Percentiles rank a stretch among this genome's conserved stretches.
Evolutionary conservation across 2,113 vertebrate species (phyloP).

Genomic region (Perccottus glenii): DNA sequence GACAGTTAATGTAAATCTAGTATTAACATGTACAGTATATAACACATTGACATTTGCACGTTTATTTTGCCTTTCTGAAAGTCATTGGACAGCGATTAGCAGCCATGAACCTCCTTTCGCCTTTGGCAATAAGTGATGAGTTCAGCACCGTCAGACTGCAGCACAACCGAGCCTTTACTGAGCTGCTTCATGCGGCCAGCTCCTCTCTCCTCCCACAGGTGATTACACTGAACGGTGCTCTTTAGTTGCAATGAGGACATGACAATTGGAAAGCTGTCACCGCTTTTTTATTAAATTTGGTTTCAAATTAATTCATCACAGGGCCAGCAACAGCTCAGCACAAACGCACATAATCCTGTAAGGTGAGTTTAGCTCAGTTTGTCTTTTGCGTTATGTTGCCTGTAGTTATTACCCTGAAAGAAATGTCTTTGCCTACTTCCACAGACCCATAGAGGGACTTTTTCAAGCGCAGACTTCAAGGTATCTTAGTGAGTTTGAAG

Average conservation of each 20-base stretch:
- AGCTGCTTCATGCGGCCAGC: constrained; percentile 83
- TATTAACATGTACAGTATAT: not conserved
- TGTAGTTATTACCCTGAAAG: not conserved
- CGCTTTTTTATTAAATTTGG: not conserved
- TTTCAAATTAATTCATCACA: constrained; percentile 36
- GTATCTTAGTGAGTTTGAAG: constrained; percentile 95
- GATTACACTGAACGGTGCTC: not conserved
- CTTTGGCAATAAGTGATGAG: constrained; percentile 91
- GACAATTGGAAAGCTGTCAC: not conserved
- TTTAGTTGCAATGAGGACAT: not conserved
- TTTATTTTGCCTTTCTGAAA: constrained; percentile 55
- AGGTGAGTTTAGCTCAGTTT: constrained; percentile 59
- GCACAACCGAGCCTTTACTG: constrained; percentile 91
- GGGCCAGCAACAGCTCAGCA: constrained; percentile 57
- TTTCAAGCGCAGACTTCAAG: constrained; percentile 93
- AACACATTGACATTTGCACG: not conserved
- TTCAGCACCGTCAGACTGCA: constrained; percentile 93
- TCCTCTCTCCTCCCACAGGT: constrained; percentile 78
- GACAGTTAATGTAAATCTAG: too few relatives aligned
- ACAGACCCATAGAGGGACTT: constrained; percentile 84
- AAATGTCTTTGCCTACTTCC: constrained; percentile 24
- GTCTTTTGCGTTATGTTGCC: not conserved
- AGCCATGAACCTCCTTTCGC: constrained; percentile 89
- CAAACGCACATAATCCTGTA: constrained; percentile 51
- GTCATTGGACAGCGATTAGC: constrained; percentile 91